Conservation (phyloP, 1,140 invertebrate species). For the Phthorimaea operculella region DNA sequence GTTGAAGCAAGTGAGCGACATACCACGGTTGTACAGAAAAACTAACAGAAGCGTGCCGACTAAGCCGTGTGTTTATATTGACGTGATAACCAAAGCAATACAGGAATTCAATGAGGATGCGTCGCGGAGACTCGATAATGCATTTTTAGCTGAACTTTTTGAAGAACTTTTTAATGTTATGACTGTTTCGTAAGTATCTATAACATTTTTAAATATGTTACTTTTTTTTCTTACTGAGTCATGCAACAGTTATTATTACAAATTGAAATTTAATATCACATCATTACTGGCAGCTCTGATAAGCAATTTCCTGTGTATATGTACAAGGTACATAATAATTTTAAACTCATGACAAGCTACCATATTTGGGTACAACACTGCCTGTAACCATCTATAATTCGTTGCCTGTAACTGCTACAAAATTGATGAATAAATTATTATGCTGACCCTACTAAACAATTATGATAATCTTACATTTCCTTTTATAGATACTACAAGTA, state of each 20-base stretch:
- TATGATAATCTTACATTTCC: background rate
- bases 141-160: slow-evolving; percentile 68
- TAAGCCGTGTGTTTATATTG: slow-evolving; percentile 82
- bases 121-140: slow-evolving; percentile 63
- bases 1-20: slow-evolving; percentile 85
- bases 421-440: too few species aligned
- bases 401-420: too few species aligned
- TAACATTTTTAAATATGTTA: background rate
- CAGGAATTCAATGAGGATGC: slow-evolving; percentile 72
- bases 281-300: background rate
- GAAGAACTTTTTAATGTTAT: slow-evolving; percentile 71
- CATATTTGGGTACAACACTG: background rate
- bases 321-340: background rate
- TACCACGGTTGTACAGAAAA: slow-evolving; percentile 91
- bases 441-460: background rate
- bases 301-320: background rate
- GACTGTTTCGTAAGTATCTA: slow-evolving; percentile 74
- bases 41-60: slow-evolving; percentile 90
- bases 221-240: background rate
- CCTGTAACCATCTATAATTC: too few species aligned
- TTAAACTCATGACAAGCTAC: background rate
- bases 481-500: slow-evolving; percentile 79
- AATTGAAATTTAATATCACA: too few species aligned
- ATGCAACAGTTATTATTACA: too few species aligned
- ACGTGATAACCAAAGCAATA: slow-evolving; percentile 73